A percentile compares a stretch with the other conserved stretches of the same genome.
These are phyloP conservation scores for Epinephelus cyanopodus DNA, from an alignment of 2,113 vertebrate species.

Conservation along the genomic window DNA sequence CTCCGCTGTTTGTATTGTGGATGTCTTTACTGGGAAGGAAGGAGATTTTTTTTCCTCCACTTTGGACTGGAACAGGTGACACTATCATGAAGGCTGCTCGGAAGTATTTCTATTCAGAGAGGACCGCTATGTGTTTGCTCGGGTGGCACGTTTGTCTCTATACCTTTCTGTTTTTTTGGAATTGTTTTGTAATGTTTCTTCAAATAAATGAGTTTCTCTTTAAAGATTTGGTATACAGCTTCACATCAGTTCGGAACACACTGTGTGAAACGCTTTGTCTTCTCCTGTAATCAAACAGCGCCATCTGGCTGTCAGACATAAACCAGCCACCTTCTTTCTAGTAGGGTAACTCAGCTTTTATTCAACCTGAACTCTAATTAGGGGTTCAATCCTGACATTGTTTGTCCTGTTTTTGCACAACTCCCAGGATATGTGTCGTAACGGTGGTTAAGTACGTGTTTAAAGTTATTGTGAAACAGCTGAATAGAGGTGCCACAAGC, in stretches of 20 bases:
- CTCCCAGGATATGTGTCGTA: too few relatives aligned
- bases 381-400: too few relatives aligned
- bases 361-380: too few relatives aligned
- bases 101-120: slow-evolving; percentile 27
- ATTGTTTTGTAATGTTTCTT: slow-evolving; percentile 74
- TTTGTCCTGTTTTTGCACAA: too few relatives aligned
- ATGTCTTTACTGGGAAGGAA: slow-evolving; percentile 21
- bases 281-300: background rate
- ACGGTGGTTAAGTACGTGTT: too few relatives aligned
- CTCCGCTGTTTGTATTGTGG: slow-evolving; percentile 57
- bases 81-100: background rate
- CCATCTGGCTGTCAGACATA: slow-evolving; percentile 13
- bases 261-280: too few relatives aligned
- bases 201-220: slow-evolving; percentile 66
- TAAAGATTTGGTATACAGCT: background rate
- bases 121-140: slow-evolving; percentile 24
- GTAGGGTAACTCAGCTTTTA: too few relatives aligned
- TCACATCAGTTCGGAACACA: background rate
- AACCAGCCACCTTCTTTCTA: background rate
- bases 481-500: too few relatives aligned
- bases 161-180: slow-evolving; percentile 26
- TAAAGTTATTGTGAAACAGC: too few relatives aligned
- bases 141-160: slow-evolving; percentile 4
- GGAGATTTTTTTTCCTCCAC: background rate
- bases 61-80: slow-evolving; percentile 28